A percentile compares a stretch with the other conserved stretches of the same genome.
Conservation (phyloP, 1,140 invertebrate species). For the Magallana gigas region DNA sequence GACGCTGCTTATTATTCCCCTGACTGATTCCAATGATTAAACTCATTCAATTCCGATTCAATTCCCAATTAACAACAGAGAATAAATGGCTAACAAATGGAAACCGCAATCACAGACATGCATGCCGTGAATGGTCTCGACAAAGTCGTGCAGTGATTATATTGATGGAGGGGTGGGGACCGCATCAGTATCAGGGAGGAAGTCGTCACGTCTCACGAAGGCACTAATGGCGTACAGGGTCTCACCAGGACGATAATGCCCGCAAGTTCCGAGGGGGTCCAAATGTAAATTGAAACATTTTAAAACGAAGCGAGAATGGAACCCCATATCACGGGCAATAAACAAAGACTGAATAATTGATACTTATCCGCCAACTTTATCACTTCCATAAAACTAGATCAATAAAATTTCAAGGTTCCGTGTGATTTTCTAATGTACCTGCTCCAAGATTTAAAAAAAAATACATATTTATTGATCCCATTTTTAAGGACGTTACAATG, state of each 20-base stretch:
- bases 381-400: constrained; percentile 25
- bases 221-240: too few relatives aligned
- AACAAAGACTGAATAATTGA: constrained; percentile 17
- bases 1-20: neutral
- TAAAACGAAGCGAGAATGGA: neutral
- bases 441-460: neutral
- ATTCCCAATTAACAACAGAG: constrained; percentile 13
- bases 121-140: neutral
- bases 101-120: neutral
- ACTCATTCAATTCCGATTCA: constrained; percentile 18
- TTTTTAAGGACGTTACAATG: neutral
- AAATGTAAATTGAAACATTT: constrained; percentile 21
- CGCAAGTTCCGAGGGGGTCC: neutral
- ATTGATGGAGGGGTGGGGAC: neutral
- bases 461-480: neutral
- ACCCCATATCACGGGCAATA: neutral
- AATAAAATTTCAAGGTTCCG: neutral
- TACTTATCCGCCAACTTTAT: neutral
- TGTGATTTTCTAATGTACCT: neutral
- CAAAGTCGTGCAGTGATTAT: neutral
- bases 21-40: constrained; percentile 8
- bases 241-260: neutral
- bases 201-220: neutral
- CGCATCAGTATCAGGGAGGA: neutral
- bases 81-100: neutral